Percentiles rank a stretch among this genome's conserved stretches.
Conservation (phyloP, 2,113 vertebrate species). For the Cyprinodon variegatus region DNA sequence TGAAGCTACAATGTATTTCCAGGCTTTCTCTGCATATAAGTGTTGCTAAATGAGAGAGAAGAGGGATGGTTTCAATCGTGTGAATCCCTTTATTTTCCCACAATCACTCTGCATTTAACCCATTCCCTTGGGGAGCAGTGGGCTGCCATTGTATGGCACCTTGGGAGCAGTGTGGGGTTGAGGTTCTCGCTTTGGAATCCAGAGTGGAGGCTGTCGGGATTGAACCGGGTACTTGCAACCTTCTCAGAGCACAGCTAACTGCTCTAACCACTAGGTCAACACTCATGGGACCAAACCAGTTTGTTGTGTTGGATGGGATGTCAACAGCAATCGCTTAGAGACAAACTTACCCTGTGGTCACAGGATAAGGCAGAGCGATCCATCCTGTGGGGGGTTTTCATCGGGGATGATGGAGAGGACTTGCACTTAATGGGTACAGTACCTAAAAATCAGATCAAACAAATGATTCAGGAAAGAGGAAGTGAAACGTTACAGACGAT, state of each 20-base stretch:
- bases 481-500: not conserved
- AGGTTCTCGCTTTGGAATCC: no score
- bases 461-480: not conserved
- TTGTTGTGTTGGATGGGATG: not conserved
- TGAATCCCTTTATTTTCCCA: no score
- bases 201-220: no score
- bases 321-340: not conserved
- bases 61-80: not conserved
- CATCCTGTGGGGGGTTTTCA: slow-evolving; percentile 81
- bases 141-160: no score
- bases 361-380: slow-evolving; percentile 80
- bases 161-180: no score
- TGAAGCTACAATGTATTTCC: not conserved
- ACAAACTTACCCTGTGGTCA: slow-evolving; percentile 76
- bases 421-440: slow-evolving; percentile 76
- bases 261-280: no score
- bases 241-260: no score
- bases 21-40: not conserved
- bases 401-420: slow-evolving; percentile 82
- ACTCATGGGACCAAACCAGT: not conserved
- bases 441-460: not conserved
- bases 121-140: no score
- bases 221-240: no score
- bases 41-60: not conserved
- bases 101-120: no score